Conservation (phyloP, 2,113 vertebrate species). For the Brachyistius frenatus region DNA sequence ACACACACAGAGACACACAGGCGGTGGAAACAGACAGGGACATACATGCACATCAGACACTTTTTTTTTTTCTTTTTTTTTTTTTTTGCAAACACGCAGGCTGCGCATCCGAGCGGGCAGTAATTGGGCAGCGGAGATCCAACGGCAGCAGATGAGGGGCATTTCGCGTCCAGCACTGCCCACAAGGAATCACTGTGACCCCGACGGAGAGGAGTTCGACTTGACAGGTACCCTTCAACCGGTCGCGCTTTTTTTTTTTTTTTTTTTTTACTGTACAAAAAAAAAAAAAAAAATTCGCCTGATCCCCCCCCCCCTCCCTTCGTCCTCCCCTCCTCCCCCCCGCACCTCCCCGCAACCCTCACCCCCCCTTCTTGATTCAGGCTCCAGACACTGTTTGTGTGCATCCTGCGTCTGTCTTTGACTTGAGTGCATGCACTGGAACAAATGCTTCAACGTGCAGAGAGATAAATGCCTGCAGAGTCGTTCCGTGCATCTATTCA, state of each 20-base stretch:
- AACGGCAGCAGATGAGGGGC: slow-evolving; percentile 66
- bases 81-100: slow-evolving; percentile 69
- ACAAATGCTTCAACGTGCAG: slow-evolving; percentile 63
- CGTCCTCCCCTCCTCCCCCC: too few relatives aligned
- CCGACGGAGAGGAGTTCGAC: slow-evolving; percentile 82
- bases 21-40: slow-evolving; percentile 67
- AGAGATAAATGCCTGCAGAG: slow-evolving; percentile 51
- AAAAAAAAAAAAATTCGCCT: slow-evolving; percentile 12
- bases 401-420: slow-evolving; percentile 69
- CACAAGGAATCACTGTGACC: slow-evolving; percentile 81
- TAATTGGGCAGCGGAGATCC: slow-evolving; percentile 73
- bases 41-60: slow-evolving; percentile 75
- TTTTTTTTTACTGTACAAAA: slow-evolving; percentile 23
- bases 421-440: slow-evolving; percentile 76
- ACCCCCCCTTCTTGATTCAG: slow-evolving; percentile 27
- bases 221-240: slow-evolving; percentile 82
- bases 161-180: slow-evolving; percentile 78
- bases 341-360: too few relatives aligned
- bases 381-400: slow-evolving; percentile 45
- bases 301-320: not conserved
- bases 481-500: slow-evolving; percentile 64
- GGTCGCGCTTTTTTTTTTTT: slow-evolving; percentile 12
- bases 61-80: slow-evolving; percentile 5
- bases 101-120: slow-evolving; percentile 76
- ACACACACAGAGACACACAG: slow-evolving; percentile 23